Evolutionary conservation across 2,113 vertebrate species (phyloP), one percentile per base, ranked within the genome.

Genomic region (Atlantisia rogersi): DNA sequence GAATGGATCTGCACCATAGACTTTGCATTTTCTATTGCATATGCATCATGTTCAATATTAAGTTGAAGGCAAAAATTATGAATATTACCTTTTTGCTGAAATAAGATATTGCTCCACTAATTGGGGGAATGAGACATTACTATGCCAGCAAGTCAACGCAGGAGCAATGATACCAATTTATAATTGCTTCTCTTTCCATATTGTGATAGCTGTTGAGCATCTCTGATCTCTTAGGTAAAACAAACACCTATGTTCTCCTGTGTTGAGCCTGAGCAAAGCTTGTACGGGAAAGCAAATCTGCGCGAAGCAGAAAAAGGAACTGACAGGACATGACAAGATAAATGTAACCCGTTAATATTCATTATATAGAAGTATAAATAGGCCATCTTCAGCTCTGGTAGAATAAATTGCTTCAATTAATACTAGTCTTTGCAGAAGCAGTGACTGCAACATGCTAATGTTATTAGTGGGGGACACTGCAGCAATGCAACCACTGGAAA

Each of bases 331-430:
- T 11, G 31, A 78, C 50, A 76, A 88, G 89, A 92, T 78, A 94
- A 90, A 95, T 91, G 78, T 42, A 96, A 80, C 31, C 42, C 81
- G 75, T 76, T 94, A 76, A 77, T 82, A 94, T 91, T 93, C 81
- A 94, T 90, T 80, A 91, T 58, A 88, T 68, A 69, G 46, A 94
- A 92, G 69, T 89, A 94, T 87, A 97, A 96, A 95, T 73, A 94
- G 88, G 70, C 53, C 82, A 93, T 85, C 92, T 93, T 89, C 77
- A 95, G 68, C 74, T 74, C 80, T 80, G 71, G 59, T 75, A 92
- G 86, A 96, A 94, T 93, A 97, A 96, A 97, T 95, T 95, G 89
- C 87, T 96, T 94, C 94, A 94, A 95, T 97, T 97, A 97, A 95
- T 95, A 84, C 58, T n/a, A 76, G 63, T 87, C 82, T 97, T 94